Evolutionary conservation across 1,140 invertebrate genomes (phyloP).

Genomic region (Eriocheir sinensis): DNA sequence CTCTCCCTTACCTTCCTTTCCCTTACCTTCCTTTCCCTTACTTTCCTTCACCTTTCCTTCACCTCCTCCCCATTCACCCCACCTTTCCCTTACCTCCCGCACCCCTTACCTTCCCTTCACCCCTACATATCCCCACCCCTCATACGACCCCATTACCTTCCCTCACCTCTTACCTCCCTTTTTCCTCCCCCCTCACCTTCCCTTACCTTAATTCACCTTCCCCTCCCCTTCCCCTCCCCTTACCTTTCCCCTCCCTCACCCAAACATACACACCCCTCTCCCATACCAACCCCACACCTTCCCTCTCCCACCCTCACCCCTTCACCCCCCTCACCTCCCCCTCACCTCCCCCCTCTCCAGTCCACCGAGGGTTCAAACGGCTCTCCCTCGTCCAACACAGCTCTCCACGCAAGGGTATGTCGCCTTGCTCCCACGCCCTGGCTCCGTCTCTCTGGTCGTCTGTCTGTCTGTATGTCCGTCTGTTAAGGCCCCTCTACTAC

Average conservation of each 20-base stretch:
- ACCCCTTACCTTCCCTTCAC: background rate
- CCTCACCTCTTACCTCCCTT: background rate
- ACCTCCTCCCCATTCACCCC: constrained; percentile 62
- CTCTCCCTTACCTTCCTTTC: background rate
- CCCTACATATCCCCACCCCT: too few relatives aligned
- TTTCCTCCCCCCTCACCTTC: constrained; percentile 46
- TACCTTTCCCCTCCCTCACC: background rate
- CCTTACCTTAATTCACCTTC: background rate
- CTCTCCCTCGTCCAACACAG: constrained; percentile 70
- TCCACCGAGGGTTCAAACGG: constrained; percentile 76
- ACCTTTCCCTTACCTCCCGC: constrained; percentile 12
- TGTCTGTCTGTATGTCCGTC: background rate
- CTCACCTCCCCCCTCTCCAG: constrained; percentile 59
- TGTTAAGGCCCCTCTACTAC: too few relatives aligned
- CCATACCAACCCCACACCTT: background rate
- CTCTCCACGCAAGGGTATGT: constrained; percentile 78
- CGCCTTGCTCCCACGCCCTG: background rate
- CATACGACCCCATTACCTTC: background rate
- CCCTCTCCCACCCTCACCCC: constrained; percentile 35
- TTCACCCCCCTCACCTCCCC: background rate
- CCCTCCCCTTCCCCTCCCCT: background rate
- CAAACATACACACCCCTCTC: background rate
- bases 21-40: background rate
- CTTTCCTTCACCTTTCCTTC: background rate
- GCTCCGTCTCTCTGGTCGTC: background rate